Percentiles rank a stretch among this genome's conserved stretches.
phyloP scores from a whole-genome alignment of 2,113 vertebrate species.

The Hippocampus barbouri region DNA sequence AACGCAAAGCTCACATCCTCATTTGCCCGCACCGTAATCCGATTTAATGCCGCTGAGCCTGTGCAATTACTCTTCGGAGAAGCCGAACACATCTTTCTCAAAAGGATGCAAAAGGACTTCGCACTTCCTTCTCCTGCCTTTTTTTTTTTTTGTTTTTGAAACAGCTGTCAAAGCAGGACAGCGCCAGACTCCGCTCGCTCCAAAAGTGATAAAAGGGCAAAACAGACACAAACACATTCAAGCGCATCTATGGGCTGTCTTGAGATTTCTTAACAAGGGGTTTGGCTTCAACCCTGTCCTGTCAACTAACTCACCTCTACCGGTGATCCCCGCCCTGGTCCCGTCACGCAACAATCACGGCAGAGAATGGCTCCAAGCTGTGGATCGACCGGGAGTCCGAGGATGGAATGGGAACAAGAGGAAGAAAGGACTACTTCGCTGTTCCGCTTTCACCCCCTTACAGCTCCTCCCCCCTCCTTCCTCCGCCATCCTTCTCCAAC shows the following conservation, averaged over 20 bases:
- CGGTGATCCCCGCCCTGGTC: slow-evolving; percentile 8
- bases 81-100: slow-evolving; percentile 4
- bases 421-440: slow-evolving; percentile 45
- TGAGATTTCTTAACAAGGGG: slow-evolving; percentile 3
- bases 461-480: slow-evolving; percentile 23
- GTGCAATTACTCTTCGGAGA: slow-evolving; percentile 32
- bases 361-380: slow-evolving; percentile 17
- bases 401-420: slow-evolving; percentile 36
- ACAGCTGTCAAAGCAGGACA: not conserved
- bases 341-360: not conserved
- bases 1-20: slow-evolving; percentile 24
- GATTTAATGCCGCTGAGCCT: slow-evolving; percentile 30
- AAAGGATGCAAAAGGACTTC: slow-evolving; percentile 10
- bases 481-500: slow-evolving; percentile 20
- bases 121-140: slow-evolving; percentile 1
- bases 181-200: not conserved
- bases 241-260: slow-evolving; percentile 3
- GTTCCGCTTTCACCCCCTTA: slow-evolving; percentile 48
- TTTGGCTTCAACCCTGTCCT: slow-evolving; percentile 9
- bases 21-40: slow-evolving; percentile 26
- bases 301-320: slow-evolving; percentile 55
- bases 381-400: slow-evolving; percentile 31
- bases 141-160: not conserved
- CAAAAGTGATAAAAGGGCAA: slow-evolving; percentile 5
- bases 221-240: not conserved